Base-by-base conservation (phyloP, 2,113 vertebrate genomes). In the Muntiacus reevesi region DNA sequence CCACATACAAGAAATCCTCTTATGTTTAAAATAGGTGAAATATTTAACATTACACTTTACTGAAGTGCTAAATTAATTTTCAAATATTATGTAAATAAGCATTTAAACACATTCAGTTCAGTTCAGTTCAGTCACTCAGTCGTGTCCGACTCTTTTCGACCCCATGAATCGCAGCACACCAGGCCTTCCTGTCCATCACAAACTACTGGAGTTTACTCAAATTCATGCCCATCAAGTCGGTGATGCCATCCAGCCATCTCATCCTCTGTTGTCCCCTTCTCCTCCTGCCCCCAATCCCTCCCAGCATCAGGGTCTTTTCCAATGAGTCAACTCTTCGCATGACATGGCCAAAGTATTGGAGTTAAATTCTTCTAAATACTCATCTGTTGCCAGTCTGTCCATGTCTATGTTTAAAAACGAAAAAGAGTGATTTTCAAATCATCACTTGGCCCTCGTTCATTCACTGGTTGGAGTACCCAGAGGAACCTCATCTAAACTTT, bases 41-140 rank as follows among this genome's bases (percentile, higher is more conserved):
- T 90, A 64, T 45, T 89, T 87, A 89, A 87, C 21, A 50, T 87
- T 60, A n/a, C 1, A 23, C 47, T 74, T 82, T 82, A 14, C 30
- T 81, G 33, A 94, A 95, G 91, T 10, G 10, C 10, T 91, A 81
- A 92, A 21, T 82, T 81, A 60, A 74, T 93, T 87, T 95, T 97
- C 17, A 94, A 87, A 59, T 71, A 64, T 71, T 96, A 94, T 90
- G 16, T 50, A 95, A 95, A 95, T 55, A 59, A 76, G 7, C 30
- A 82, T 17, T 59, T 36, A 88, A 50, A 50, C 47, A 50, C 47
- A 3, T 13, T 47, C 47, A 13, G 47, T 50, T 50, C 62, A 64
- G 15, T 64, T 17, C 30, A n/a, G 62, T 64, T 64, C 15, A n/a
- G 30, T n/a, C 0, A 0, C 62, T 64, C 30, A n/a, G 30, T 64